Evolutionary conservation across 2,888 invertebrate species (phyloP).

Genomic region (Epinotia bilunana): DNA sequence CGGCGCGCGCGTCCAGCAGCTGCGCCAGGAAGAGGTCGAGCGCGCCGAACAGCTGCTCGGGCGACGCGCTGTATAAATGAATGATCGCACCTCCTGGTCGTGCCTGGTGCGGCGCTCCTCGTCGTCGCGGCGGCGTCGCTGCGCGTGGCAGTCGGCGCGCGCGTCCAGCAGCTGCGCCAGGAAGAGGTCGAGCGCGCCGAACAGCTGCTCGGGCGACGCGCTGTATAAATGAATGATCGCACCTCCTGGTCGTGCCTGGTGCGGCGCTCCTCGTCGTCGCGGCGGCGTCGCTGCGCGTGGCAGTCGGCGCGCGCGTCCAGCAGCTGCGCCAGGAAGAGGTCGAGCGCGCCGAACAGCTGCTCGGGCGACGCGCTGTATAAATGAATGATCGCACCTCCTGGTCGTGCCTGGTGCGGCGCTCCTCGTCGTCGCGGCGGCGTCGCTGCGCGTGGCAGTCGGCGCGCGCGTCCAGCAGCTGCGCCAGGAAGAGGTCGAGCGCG

Average conservation of each 20-base stretch:
- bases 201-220: too few relatives aligned
- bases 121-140: conserved; percentile 92
- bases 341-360: conserved; percentile 92
- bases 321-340: conserved; percentile 95
- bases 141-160: conserved; percentile 95
- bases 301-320: conserved; percentile 93
- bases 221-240: too few relatives aligned
- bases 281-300: conserved; percentile 91
- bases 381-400: conserved; percentile 85
- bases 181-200: conserved; percentile 94
- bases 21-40: conserved; percentile 95
- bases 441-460: conserved; percentile 94
- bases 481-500: conserved; percentile 95
- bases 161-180: conserved; percentile 92
- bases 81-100: conserved; percentile 88
- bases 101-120: conserved; percentile 95
- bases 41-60: conserved; percentile 93
- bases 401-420: conserved; percentile 93
- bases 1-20: conserved; percentile 89
- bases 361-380: too few relatives aligned
- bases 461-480: conserved; percentile 89
- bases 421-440: conserved; percentile 94
- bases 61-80: too few relatives aligned
- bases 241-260: conserved; percentile 94
- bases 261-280: conserved; percentile 95